Percentiles rank a stretch among this genome's conserved stretches.
phyloP scores from a whole-genome alignment of 2,113 vertebrate species.

The Castor canadensis region DNA sequence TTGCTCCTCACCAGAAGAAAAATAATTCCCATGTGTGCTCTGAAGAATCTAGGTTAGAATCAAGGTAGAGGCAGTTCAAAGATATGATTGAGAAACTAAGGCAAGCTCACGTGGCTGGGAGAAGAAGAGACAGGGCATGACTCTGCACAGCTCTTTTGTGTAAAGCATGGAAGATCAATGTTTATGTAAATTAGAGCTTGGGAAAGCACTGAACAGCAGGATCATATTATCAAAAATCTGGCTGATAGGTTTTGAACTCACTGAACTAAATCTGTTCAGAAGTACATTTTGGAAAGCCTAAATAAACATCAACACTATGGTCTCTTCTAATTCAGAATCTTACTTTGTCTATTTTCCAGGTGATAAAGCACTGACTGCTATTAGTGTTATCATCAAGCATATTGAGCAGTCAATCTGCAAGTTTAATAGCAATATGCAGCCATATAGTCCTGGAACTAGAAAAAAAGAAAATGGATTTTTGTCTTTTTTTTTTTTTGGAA shows the following conservation, averaged over 20 bases:
- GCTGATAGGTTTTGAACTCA: constrained; percentile 62
- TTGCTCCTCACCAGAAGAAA: background rate
- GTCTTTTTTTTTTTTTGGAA: background rate
- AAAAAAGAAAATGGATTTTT: constrained; percentile 21
- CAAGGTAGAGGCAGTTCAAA: too few relatives aligned
- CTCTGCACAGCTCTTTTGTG: background rate
- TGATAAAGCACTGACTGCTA: constrained; percentile 48
- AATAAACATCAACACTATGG: constrained; percentile 45
- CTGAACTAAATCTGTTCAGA: constrained; percentile 63
- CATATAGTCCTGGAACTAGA: background rate
- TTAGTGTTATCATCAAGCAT: background rate
- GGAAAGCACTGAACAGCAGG: constrained; percentile 58
- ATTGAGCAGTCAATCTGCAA: background rate
- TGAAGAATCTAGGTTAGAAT: background rate
- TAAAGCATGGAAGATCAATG: background rate
- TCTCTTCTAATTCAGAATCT: constrained; percentile 45
- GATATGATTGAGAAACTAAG: background rate
- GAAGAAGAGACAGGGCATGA: background rate
- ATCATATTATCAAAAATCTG: constrained; percentile 57
- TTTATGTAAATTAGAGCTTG: constrained; percentile 54
- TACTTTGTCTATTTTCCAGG: constrained; percentile 52
- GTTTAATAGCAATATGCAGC: background rate
- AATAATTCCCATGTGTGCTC: background rate
- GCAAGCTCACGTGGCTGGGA: background rate
- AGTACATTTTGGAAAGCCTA: constrained; percentile 41